phyloP scores from a whole-genome alignment of 2,113 vertebrate genomes.

The Campylomormyrus numenius region DNA sequence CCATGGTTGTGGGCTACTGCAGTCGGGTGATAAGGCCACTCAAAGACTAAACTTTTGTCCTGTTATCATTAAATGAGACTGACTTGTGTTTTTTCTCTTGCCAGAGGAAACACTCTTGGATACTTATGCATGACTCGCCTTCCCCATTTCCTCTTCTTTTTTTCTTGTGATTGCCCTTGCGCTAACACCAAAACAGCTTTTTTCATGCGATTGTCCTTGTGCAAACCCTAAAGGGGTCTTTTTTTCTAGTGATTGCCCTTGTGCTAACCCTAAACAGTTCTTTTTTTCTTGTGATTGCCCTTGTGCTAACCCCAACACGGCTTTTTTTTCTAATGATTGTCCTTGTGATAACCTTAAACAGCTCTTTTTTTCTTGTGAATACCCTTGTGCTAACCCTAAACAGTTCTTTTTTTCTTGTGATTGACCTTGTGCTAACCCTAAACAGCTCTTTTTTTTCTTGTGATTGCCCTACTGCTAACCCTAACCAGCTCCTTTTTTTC shows the following conservation, averaged over 20 bases:
- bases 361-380: neutral
- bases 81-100: neutral
- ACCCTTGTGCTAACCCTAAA: neutral
- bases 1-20: neutral
- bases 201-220: neutral
- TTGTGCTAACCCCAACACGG: neutral
- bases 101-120: neutral
- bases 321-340: neutral
- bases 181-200: neutral
- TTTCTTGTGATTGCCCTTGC: neutral
- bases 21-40: neutral
- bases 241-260: neutral
- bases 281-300: neutral
- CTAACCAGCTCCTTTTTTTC: neutral
- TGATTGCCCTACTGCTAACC: too few relatives aligned
- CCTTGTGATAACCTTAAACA: neutral
- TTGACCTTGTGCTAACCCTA: neutral
- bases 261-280: neutral
- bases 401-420: too few relatives aligned
- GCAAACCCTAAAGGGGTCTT: neutral
- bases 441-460: neutral
- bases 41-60: neutral
- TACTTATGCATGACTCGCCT: neutral
- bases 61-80: neutral
- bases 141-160: neutral